A percentile compares a stretch with the other conserved stretches of the same genome.
Conservation (phyloP, 2,113 vertebrate species). For the Gambusia holbrooki region DNA sequence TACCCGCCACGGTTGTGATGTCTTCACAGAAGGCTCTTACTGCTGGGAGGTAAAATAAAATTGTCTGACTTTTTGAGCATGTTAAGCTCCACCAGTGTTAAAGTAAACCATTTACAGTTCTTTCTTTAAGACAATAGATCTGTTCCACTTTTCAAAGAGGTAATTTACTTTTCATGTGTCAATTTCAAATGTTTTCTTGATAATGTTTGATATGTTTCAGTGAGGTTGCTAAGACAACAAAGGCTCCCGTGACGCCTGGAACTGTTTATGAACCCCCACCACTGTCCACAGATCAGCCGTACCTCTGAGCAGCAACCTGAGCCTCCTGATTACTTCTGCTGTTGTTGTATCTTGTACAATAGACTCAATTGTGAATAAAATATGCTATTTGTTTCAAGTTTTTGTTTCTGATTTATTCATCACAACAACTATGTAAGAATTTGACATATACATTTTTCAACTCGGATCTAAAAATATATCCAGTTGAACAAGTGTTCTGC, state of each 20-base stretch:
- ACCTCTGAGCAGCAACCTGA: slow-evolving; percentile 78
- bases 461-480: not conserved
- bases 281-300: slow-evolving; percentile 90
- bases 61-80: not conserved
- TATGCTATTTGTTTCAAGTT: slow-evolving; percentile 33
- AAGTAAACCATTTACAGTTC: not conserved
- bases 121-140: not conserved
- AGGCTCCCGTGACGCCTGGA: slow-evolving; percentile 84
- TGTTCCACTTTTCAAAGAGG: not conserved
- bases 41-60: slow-evolving; percentile 77
- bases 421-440: not conserved
- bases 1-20: slow-evolving; percentile 83
- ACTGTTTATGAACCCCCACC: slow-evolving; percentile 70
- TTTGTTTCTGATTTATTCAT: slow-evolving; percentile 7
- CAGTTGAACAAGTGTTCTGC: not conserved
- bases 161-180: not conserved
- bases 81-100: not conserved
- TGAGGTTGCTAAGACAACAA: slow-evolving; percentile 69
- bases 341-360: slow-evolving; percentile 55
- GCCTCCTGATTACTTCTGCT: not conserved
- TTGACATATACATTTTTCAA: not conserved
- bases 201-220: slow-evolving; percentile 63
- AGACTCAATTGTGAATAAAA: slow-evolving; percentile 71
- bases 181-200: not conserved
- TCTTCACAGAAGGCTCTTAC: slow-evolving; percentile 84